A percentile compares a stretch with the other conserved stretches of the same genome.
Conservation (phyloP, 2,797 vertebrate genomes). For the Malurus splendens region DNA sequence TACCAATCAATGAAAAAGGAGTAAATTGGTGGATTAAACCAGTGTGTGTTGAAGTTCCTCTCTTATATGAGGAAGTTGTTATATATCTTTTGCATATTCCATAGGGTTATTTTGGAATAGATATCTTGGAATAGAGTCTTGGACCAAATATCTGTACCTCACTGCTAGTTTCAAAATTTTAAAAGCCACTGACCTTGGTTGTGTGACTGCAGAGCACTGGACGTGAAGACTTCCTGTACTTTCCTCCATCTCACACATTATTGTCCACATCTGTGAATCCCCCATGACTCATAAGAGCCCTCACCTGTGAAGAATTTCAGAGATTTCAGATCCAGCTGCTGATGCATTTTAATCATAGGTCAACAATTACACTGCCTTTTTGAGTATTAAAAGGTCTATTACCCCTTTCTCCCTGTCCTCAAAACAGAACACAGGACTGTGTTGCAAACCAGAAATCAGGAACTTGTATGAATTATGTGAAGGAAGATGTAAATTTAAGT, state of each 20-base stretch:
- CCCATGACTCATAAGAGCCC: not conserved
- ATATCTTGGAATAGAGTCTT: not conserved
- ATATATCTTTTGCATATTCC: not conserved
- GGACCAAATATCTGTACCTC: not conserved
- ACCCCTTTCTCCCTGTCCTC: not conserved
- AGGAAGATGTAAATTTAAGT: not conserved
- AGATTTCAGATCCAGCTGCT: not conserved
- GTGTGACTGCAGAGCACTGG: not conserved
- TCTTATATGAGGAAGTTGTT: not conserved
- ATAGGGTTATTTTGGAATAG: not conserved
- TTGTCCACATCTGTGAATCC: not conserved
- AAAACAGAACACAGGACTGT: not conserved
- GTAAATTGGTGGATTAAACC: not conserved
- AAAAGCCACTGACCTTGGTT: not conserved
- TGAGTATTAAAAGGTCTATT: not conserved
- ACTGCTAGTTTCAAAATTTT: not conserved
- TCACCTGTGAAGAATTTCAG: not conserved
- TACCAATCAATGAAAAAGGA: not conserved
- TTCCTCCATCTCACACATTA: not conserved
- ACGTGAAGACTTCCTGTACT: not conserved
- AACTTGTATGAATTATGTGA: not conserved
- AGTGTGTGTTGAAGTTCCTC: not conserved
- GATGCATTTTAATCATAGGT: not conserved
- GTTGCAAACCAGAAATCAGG: not conserved
- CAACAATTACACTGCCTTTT: not conserved